Evolutionary conservation across 2,113 vertebrate species (phyloP), one percentile per base, ranked within the genome.

Genomic region (Onychorhynchus coronatus): DNA sequence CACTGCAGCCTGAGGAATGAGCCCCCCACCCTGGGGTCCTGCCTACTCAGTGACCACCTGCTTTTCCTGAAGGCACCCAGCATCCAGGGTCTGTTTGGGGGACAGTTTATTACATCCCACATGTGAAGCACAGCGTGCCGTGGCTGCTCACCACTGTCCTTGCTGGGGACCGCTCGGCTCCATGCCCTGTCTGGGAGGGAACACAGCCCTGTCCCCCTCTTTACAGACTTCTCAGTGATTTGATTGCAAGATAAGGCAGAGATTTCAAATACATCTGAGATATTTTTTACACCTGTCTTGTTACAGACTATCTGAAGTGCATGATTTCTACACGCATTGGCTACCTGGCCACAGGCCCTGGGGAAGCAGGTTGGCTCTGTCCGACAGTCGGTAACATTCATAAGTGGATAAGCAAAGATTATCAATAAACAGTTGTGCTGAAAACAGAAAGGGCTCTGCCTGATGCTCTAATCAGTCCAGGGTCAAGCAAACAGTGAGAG

Each of bases 341-440:
- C 55, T 68, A 11, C 77, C 75, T 66, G 74, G 93, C 72, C 44
- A n/a, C n/a, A 42, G 68, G 62, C 47, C 88, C 85, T 74, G 93
- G 55, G 85, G 91, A 63, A 55, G 50, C 95, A 79, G 83, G 92
- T 78, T 63, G 61, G 87, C 61, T 91, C 95, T 47, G 95, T 95
- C 95, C 8, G 1, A 89, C 85, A 17, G 95, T 86, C 49, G 75
- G 96, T 86, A 52, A 53, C 89, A 49, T 95, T 94, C 88, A 59
- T 71, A 91, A 47, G 41, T 56, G 85, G 92, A 76, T 85, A 86
- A 95, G 94, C 92, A 95, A 87, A 93, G 97, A 96, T 90, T 96
- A 78, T 79, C 90, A 98, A 98, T 98, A 98, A 98, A 98, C 85
- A 68, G 82, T 95, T 89, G 96, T 97, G 97, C 97, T 96, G 96